A percentile compares a stretch with the other conserved stretches of the same genome.
Conservation (phyloP, 2,797 vertebrate species). For the Phataginus tetradactyla region DNA sequence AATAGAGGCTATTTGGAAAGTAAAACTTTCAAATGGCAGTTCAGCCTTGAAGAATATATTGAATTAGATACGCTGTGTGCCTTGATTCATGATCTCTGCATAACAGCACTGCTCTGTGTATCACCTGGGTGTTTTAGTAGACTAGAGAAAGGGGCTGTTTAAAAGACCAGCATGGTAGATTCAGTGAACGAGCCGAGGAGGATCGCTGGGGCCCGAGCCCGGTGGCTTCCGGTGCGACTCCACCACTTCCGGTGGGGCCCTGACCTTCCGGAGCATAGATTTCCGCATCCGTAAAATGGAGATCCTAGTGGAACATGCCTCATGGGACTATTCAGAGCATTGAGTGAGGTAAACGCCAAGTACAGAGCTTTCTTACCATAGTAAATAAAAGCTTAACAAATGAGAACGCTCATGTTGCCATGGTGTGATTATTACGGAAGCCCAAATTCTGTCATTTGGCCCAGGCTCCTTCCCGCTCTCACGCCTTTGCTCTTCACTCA, state of each 20-base stretch:
- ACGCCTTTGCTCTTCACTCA: neutral
- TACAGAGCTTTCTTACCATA: neutral
- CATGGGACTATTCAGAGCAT: neutral
- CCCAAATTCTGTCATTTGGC: neutral
- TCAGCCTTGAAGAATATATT: constrained; percentile 46
- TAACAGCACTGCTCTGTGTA: neutral
- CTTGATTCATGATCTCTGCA: neutral
- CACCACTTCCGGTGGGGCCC: neutral
- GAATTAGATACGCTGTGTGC: neutral
- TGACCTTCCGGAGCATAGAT: neutral
- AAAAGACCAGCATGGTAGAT: neutral
- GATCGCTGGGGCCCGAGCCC: neutral
- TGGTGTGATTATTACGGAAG: neutral
- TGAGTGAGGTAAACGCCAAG: neutral
- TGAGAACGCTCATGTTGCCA: neutral
- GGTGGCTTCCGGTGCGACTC: neutral
- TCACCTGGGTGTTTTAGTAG: rapidly evolving
- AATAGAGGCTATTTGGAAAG: constrained; percentile 24
- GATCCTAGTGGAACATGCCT: neutral
- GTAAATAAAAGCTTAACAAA: neutral
- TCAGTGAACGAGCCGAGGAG: neutral
- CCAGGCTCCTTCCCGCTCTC: rapidly evolving
- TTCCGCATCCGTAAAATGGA: neutral
- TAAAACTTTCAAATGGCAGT: constrained; percentile 26
- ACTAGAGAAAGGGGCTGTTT: neutral